A percentile compares a stretch with the other conserved stretches of the same genome.
Conservation (phyloP, 2,888 invertebrate genomes). For the Volucella inanis region DNA sequence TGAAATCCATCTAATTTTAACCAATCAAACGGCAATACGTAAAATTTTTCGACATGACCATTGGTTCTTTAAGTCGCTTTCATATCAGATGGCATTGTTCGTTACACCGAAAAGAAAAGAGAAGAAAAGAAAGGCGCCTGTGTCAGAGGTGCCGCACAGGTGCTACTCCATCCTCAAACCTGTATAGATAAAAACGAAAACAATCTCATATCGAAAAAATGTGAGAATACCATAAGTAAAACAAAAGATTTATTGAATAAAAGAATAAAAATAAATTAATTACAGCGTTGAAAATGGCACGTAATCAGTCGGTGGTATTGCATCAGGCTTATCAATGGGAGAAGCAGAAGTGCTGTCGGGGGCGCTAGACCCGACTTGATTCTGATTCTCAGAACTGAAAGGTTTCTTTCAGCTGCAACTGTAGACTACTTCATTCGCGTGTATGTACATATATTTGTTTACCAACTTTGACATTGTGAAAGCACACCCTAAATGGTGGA, state of each 20-base stretch:
- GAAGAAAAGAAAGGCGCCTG: constrained; percentile 12
- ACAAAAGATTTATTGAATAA: constrained; percentile 30
- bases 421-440: constrained; percentile 47
- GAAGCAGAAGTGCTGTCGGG: constrained; percentile 38
- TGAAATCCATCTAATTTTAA: no score
- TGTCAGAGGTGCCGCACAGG: constrained; percentile 42
- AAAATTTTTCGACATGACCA: constrained; percentile 27
- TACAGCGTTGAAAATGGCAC: constrained; percentile 32
- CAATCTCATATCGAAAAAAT: constrained; percentile 34
- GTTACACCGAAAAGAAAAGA: neutral
- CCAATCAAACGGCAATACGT: neutral
- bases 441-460: neutral
- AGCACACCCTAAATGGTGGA: constrained; percentile 40
- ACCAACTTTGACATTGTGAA: constrained; percentile 7
- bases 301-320: constrained; percentile 67
- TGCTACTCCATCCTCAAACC: constrained; percentile 49
- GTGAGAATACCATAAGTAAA: constrained; percentile 19
- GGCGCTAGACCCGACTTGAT: constrained; percentile 27
- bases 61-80: constrained; percentile 35
- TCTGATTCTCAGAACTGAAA: constrained; percentile 54
- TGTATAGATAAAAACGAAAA: constrained; percentile 60
- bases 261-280: constrained; percentile 71
- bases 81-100: constrained; percentile 20
- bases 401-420: constrained; percentile 61
- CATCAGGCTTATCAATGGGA: constrained; percentile 71